phyloP scores from a whole-genome alignment of 2,113 vertebrate genomes.

The Columbina picui region DNA sequence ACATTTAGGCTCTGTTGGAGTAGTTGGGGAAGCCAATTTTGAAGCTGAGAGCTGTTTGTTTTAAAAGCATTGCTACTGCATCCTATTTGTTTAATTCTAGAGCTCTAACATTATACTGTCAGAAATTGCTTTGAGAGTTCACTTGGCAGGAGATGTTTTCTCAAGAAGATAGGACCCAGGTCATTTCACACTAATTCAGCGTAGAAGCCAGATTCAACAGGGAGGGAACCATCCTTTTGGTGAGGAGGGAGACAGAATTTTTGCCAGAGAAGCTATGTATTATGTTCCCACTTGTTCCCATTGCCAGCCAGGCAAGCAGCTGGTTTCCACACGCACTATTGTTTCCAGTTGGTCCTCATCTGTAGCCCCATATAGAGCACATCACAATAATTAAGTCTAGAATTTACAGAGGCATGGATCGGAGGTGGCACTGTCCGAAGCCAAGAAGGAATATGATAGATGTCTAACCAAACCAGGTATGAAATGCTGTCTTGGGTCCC shows the following conservation, averaged over 20 bases:
- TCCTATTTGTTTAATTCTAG: conserved; percentile 65
- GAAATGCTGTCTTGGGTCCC: conserved; percentile 4
- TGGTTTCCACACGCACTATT: conserved; percentile 62
- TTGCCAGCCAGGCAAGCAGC: conserved; percentile 52
- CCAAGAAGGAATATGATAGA: conserved; percentile 47
- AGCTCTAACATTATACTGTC: conserved; percentile 40
- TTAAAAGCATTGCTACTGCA: conserved; percentile 55
- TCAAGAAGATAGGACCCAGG: conserved; percentile 25
- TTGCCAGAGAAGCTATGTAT: conserved; percentile 30
- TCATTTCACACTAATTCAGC: conserved; percentile 38
- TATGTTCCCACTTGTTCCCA: neutral
- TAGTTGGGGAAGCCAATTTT: conserved; percentile 30
- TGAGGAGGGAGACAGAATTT: neutral
- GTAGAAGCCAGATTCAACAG: neutral
- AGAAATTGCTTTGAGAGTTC: conserved; percentile 35
- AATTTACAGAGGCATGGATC: conserved; percentile 44
- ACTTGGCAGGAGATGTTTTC: conserved; percentile 33
- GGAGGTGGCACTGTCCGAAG: neutral
- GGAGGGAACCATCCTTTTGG: neutral
- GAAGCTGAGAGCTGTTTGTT: conserved; percentile 64
- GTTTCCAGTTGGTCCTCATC: conserved; percentile 66
- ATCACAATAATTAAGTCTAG: conserved; percentile 66
- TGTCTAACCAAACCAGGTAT: conserved; percentile 5
- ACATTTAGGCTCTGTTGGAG: conserved; percentile 60
- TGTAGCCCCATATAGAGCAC: conserved; percentile 49